Evolutionary conservation across 2,797 vertebrate genomes (phyloP).

Genomic region (Cossypha caffra): DNA sequence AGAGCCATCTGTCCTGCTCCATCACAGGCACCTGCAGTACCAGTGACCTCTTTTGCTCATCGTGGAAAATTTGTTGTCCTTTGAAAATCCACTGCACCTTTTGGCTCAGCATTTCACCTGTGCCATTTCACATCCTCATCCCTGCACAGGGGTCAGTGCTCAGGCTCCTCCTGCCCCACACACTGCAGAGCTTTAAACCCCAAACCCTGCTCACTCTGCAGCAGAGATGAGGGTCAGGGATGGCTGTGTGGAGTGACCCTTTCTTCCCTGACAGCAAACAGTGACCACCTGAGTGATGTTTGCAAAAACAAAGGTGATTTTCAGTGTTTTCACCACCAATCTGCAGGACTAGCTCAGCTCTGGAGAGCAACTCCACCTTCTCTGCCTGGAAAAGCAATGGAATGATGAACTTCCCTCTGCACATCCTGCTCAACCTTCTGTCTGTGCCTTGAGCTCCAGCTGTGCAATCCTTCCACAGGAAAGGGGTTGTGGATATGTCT

Average conservation of each 20-base stretch:
- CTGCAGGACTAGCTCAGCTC: not conserved
- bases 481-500: not conserved
- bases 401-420: not conserved
- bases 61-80: not conserved
- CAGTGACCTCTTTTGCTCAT: not conserved
- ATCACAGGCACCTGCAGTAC: not conserved
- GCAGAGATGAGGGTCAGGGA: not conserved
- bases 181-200: not conserved
- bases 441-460: not conserved
- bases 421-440: not conserved
- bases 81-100: not conserved
- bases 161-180: not conserved
- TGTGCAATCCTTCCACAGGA: not conserved
- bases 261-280: not conserved
- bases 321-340: not conserved
- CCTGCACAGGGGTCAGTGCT: not conserved
- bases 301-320: not conserved
- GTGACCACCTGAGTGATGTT: not conserved
- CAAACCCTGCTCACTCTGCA: accelerated
- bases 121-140: not conserved
- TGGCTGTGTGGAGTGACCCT: not conserved
- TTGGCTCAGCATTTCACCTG: not conserved
- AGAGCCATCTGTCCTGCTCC: not conserved
- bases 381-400: not conserved
- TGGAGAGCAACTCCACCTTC: not conserved